phyloP scores from a whole-genome alignment of 1,140 invertebrate genomes.

The Plodia interpunctella region DNA sequence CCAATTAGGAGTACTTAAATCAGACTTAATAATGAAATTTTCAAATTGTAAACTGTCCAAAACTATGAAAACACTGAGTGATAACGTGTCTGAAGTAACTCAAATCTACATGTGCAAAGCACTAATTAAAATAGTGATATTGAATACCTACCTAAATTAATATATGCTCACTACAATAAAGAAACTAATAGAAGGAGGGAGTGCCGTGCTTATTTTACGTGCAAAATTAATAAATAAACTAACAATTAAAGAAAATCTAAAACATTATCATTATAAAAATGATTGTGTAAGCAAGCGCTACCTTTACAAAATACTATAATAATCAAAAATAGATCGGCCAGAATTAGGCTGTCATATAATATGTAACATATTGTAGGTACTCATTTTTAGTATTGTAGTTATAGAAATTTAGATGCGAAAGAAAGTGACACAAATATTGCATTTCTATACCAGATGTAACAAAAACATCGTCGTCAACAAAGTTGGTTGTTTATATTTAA shows the following conservation, averaged over 20 bases:
- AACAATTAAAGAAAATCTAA: conserved; percentile 5
- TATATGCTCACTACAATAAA: background rate
- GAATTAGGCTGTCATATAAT: conserved; percentile 17
- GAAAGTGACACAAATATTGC: too few species aligned
- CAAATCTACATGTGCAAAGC: background rate
- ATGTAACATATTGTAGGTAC: background rate
- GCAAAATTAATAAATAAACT: conserved; percentile 18
- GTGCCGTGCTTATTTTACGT: conserved; percentile 26
- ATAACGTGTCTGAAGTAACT: too few species aligned
- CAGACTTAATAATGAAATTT: too few species aligned
- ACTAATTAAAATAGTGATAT: background rate
- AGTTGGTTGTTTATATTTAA: too few species aligned
- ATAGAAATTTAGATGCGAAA: too few species aligned
- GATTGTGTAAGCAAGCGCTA: conserved; percentile 31
- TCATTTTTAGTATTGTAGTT: too few species aligned
- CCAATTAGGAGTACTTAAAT: too few species aligned
- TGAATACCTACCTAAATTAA: background rate
- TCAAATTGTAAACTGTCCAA: too few species aligned
- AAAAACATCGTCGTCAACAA: too few species aligned
- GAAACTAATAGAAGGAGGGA: background rate
- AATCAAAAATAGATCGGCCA: conserved; percentile 3
- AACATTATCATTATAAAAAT: conserved; percentile 12
- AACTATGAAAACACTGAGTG: too few species aligned
- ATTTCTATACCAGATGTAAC: too few species aligned
- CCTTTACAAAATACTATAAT: conserved; percentile 19